Conservation (phyloP, 2,113 vertebrate species). For the Salvator merianae region DNA sequence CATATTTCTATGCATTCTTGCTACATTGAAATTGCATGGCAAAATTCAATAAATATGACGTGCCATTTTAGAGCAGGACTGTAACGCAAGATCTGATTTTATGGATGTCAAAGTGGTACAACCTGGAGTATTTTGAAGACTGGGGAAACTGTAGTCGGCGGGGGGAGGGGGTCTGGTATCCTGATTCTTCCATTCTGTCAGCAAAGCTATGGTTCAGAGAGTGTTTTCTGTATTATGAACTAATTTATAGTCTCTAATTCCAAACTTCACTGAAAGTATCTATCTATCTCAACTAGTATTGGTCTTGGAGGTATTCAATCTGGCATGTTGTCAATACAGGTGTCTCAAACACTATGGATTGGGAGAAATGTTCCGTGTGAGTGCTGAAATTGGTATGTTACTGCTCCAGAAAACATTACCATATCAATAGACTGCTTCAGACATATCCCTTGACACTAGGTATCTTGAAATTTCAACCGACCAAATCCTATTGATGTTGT, state of each 20-base stretch:
- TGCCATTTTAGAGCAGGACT: neutral
- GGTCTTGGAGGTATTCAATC: slow-evolving; percentile 41
- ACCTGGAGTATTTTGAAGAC: neutral
- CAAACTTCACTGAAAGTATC: neutral
- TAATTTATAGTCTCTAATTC: slow-evolving; percentile 49
- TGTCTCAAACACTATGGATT: slow-evolving; percentile 23
- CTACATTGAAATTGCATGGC: no score
- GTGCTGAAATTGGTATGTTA: neutral
- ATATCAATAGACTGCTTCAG: slow-evolving; percentile 1
- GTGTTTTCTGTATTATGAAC: slow-evolving; percentile 40
- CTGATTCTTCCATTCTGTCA: slow-evolving; percentile 8
- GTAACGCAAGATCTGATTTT: neutral
- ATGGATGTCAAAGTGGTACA: neutral
- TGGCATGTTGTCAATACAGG: slow-evolving; percentile 16
- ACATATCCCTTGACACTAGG: neutral
- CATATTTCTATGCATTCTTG: no score
- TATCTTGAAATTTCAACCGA: neutral
- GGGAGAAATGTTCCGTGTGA: slow-evolving; percentile 10
- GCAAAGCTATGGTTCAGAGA: slow-evolving; percentile 13
- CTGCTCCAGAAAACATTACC: slow-evolving; percentile 13
- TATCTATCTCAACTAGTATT: slow-evolving; percentile 43
- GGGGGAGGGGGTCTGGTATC: no score
- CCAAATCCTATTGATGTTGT: slow-evolving; percentile 12
- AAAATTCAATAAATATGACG: no score
- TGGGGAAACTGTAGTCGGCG: slow-evolving; percentile 18